Conservation (phyloP, 2,797 vertebrate genomes). For the Anguilla obscura region DNA sequence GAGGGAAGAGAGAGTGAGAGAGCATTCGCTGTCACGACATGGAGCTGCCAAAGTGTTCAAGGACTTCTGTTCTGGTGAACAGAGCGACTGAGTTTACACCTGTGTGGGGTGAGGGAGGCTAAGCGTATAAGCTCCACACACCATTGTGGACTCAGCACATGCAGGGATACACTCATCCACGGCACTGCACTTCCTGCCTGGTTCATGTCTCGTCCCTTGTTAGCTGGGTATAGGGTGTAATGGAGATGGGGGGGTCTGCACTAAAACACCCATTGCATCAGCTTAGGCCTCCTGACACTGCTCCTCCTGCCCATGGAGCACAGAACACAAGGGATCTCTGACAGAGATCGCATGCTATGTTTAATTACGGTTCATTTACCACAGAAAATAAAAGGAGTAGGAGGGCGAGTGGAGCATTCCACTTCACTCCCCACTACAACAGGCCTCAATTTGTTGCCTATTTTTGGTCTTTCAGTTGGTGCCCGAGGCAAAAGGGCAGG, state of each 20-base stretch:
- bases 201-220: not conserved
- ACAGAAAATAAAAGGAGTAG: not conserved
- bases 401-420: not conserved
- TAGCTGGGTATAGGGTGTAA: not conserved
- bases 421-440: not conserved
- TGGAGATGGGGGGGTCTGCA: not conserved
- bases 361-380: not conserved
- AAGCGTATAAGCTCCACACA: not conserved
- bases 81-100: not conserved
- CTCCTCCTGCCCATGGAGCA: not conserved
- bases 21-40: constrained; percentile 8
- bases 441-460: not conserved
- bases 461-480: not conserved
- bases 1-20: constrained; percentile 34
- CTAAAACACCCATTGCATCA: not conserved
- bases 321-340: not conserved
- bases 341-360: not conserved
- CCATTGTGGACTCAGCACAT: not conserved
- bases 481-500: not conserved
- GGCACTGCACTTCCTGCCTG: not conserved
- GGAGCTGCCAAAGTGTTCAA: constrained; percentile 25
- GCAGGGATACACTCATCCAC: not conserved
- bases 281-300: constrained; percentile 1
- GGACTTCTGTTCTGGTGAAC: constrained; percentile 51
- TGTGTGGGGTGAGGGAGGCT: not conserved